Percentiles rank a stretch among this genome's conserved stretches.
These are phyloP conservation scores for Minunthozetes semirufus DNA, from an alignment of 2,888 invertebrate genomes.

Conservation along the genomic window DNA sequence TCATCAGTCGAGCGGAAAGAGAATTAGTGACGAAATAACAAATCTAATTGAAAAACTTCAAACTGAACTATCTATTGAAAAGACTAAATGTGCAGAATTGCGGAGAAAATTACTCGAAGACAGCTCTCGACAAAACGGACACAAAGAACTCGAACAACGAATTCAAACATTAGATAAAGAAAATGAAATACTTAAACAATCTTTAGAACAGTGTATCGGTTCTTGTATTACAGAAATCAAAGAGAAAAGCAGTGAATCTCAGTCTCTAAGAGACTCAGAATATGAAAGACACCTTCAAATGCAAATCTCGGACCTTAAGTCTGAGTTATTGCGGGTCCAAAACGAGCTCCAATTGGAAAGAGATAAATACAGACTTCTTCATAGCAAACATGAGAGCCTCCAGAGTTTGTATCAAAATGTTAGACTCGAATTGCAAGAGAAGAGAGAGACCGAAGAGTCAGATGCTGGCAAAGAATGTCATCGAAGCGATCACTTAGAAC, in stretches of 20 bases:
- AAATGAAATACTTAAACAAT: slow-evolving; percentile 33
- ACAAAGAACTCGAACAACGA: slow-evolving; percentile 34
- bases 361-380: background rate
- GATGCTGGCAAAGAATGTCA: background rate
- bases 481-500: slow-evolving; percentile 25
- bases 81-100: slow-evolving; percentile 14
- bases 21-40: slow-evolving; percentile 7
- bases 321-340: background rate
- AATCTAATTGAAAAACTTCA: slow-evolving; percentile 23
- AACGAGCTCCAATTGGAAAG: background rate
- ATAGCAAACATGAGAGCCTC: background rate
- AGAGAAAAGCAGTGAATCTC: background rate
- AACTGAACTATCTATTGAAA: slow-evolving; percentile 10
- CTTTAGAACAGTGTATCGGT: slow-evolving; percentile 30
- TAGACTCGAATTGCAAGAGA: background rate
- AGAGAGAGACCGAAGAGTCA: background rate
- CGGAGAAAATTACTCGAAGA: slow-evolving; percentile 20
- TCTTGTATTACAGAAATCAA: slow-evolving; percentile 31
- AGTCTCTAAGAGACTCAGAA: background rate
- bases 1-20: slow-evolving; percentile 10
- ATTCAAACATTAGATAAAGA: slow-evolving; percentile 35
- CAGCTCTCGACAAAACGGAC: background rate
- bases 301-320: background rate
- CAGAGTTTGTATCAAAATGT: background rate
- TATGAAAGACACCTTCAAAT: background rate